Evolutionary conservation across 2,113 vertebrate species (phyloP).

Genomic region (Cephalopterus ornatus): DNA sequence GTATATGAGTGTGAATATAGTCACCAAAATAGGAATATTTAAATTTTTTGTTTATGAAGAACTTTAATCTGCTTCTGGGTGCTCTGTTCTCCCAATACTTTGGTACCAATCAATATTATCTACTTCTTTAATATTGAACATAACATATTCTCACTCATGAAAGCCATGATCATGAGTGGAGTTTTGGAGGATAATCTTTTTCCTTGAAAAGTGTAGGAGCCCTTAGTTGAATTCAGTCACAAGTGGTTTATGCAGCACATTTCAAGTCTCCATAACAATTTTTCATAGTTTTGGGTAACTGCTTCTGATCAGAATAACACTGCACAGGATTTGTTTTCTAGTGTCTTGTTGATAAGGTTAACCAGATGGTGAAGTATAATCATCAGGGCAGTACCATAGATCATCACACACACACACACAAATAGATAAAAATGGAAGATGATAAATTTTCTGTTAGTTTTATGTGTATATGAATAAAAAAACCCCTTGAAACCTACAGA

Average conservation of each 20-base stretch:
- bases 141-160: background rate
- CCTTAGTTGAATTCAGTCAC: conserved; percentile 15
- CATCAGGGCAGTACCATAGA: conserved; percentile 41
- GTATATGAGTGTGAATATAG: too few relatives aligned
- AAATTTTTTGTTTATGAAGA: background rate
- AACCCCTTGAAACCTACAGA: background rate
- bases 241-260: conserved; percentile 38
- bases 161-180: background rate
- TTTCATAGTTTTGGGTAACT: conserved; percentile 61
- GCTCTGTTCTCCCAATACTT: background rate
- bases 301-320: conserved; percentile 59
- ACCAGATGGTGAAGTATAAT: conserved; percentile 62
- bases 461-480: conserved; percentile 30
- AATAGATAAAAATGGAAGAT: background rate
- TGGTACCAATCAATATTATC: background rate
- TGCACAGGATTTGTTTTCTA: conserved; percentile 60
- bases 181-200: background rate
- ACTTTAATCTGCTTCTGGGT: background rate
- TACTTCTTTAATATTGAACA: background rate
- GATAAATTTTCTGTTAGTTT: conserved; percentile 52
- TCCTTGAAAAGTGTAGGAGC: background rate
- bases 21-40: background rate
- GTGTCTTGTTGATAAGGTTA: conserved; percentile 71
- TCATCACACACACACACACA: background rate
- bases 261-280: conserved; percentile 63